These are phyloP conservation scores for Volucella inanis DNA, from an alignment of 2,888 invertebrate genomes.

Conservation along the genomic window DNA sequence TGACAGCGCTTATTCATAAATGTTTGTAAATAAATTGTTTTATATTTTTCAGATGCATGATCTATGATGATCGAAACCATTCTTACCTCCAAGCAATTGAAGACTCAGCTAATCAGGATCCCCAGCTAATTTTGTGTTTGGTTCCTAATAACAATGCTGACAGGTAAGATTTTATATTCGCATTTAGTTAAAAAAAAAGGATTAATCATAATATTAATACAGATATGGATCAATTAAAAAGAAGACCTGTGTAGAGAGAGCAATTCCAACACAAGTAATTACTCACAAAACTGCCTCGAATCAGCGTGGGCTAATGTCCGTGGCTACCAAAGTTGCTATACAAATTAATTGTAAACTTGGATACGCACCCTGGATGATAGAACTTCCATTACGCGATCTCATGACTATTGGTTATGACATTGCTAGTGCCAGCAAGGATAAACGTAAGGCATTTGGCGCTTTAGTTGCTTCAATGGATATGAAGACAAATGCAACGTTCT, in stretches of 20 bases:
- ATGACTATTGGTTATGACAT: constrained; percentile 96
- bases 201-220: neutral
- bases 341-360: constrained; percentile 97
- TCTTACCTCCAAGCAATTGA: constrained; percentile 87
- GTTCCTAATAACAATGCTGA: constrained; percentile 89
- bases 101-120: constrained; percentile 84
- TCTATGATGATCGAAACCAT: constrained; percentile 85
- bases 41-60: constrained; percentile 76
- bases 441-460: constrained; percentile 88
- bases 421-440: constrained; percentile 90
- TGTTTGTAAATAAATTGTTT: neutral
- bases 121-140: constrained; percentile 87
- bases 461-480: constrained; percentile 90
- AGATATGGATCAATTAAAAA: constrained; percentile 94
- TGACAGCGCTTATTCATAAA: too few relatives aligned
- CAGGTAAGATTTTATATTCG: constrained; percentile 80
- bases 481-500: constrained; percentile 87
- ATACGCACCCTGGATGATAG: constrained; percentile 93
- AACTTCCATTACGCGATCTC: constrained; percentile 86
- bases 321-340: constrained; percentile 96
- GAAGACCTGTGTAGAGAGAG: constrained; percentile 89
- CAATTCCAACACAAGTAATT: constrained; percentile 87
- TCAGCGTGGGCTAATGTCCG: constrained; percentile 86
- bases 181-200: neutral
- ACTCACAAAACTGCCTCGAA: constrained; percentile 78